Evolutionary conservation across 2,888 invertebrate genomes (phyloP).

Genomic region (Neoitamus cyanurus): DNA sequence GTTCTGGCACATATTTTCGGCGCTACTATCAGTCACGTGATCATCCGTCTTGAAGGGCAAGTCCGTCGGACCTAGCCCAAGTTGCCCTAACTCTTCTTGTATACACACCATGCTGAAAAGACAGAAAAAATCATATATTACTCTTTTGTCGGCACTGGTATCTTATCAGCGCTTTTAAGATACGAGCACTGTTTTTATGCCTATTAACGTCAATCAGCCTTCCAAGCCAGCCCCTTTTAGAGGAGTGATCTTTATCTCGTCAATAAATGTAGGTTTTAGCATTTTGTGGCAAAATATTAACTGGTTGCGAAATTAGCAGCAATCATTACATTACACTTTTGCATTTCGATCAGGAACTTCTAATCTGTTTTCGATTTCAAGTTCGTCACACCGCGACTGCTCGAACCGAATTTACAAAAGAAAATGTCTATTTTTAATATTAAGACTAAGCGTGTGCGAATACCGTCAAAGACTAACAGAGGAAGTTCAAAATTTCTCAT

Average conservation of each 20-base stretch:
- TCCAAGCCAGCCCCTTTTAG: not conserved
- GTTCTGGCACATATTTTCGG: conserved; percentile 66
- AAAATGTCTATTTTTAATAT: too few relatives aligned
- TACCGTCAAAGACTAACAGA: not conserved
- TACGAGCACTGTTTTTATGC: not conserved
- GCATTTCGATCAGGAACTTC: too few relatives aligned
- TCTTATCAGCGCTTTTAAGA: not conserved
- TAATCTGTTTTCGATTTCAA: not conserved
- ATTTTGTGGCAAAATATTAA: not conserved
- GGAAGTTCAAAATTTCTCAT: not conserved
- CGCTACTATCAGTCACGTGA: conserved; percentile 64
- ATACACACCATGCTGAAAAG: conserved; percentile 73
- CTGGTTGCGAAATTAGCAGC: not conserved
- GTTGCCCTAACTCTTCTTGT: conserved; percentile 72
- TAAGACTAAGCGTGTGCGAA: not conserved
- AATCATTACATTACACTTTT: too few relatives aligned
- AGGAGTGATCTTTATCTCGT: not conserved
- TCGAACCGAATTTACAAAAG: too few relatives aligned
- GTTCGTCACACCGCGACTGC: not conserved
- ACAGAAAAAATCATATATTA: conserved; percentile 38
- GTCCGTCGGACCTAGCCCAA: conserved; percentile 63
- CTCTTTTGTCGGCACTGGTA: not conserved
- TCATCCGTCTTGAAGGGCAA: conserved; percentile 61
- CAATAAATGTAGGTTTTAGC: not conserved
- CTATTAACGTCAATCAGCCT: not conserved